phyloP scores from a whole-genome alignment of 2,888 invertebrate species.

The Amphipoea oculea region DNA sequence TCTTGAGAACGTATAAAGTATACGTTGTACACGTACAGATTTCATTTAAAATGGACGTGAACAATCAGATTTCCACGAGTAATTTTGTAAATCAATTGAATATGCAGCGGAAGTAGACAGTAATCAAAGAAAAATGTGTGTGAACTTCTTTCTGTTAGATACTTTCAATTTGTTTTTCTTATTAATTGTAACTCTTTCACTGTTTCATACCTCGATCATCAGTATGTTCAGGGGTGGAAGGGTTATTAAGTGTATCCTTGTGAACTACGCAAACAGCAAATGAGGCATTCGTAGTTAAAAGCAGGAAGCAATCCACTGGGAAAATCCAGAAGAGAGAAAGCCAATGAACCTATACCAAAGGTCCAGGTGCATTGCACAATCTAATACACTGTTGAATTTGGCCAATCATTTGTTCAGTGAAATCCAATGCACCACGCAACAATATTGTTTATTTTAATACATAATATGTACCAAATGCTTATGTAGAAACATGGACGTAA shows the following conservation, averaged over 20 bases:
- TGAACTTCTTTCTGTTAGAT: conserved; percentile 40
- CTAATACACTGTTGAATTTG: background rate
- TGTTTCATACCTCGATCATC: background rate
- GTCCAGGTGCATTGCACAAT: conserved; percentile 6
- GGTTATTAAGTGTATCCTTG: background rate
- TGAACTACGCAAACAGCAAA: background rate
- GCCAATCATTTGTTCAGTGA: background rate
- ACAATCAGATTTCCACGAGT: conserved; percentile 37
- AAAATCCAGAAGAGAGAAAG: conserved; percentile 10
- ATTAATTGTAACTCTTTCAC: conserved; percentile 14
- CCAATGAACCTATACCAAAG: background rate
- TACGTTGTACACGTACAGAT: conserved; percentile 12
- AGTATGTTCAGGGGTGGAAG: background rate
- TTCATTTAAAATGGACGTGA: conserved; percentile 31
- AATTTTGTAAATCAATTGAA: conserved; percentile 46
- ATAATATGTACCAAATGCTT: conserved; percentile 29
- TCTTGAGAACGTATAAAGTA: conserved; percentile 35
- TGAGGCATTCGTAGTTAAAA: background rate
- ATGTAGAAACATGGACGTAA: conserved; percentile 51
- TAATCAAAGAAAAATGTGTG: conserved; percentile 36
- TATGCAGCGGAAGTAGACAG: conserved; percentile 40
- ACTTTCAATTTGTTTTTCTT: conserved; percentile 35
- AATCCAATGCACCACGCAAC: conserved; percentile 6
- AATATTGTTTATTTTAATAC: conserved; percentile 27
- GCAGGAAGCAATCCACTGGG: conserved; percentile 5